These are phyloP conservation scores for Callyntrura guangdongensis DNA, from an alignment of 2,888 invertebrate genomes.

Conservation along the genomic window DNA sequence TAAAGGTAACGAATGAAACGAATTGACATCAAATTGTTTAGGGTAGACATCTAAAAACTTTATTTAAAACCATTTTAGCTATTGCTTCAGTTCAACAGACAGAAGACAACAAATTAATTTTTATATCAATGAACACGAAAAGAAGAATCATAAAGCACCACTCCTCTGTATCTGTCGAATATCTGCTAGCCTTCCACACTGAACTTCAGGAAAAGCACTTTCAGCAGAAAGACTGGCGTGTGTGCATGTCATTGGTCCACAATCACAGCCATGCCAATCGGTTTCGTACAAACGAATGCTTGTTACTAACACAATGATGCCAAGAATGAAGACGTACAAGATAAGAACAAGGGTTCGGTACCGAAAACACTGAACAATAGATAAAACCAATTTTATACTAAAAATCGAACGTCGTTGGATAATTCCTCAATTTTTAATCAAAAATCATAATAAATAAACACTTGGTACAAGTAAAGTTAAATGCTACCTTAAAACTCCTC, in stretches of 20 bases:
- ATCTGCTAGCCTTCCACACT: not conserved
- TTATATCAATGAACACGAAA: too few relatives aligned
- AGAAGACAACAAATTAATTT: too few relatives aligned
- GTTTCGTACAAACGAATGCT: not conserved
- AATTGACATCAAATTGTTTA: too few relatives aligned
- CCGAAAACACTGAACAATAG: slow-evolving; percentile 14
- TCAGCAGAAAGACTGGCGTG: not conserved
- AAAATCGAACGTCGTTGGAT: too few relatives aligned
- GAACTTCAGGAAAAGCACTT: not conserved
- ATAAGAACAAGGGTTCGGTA: not conserved
- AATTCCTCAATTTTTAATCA: too few relatives aligned
- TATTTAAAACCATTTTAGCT: too few relatives aligned
- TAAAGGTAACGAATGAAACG: too few relatives aligned
- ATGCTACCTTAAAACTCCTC: slow-evolving; percentile 35
- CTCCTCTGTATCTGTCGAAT: not conserved
- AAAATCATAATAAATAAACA: too few relatives aligned
- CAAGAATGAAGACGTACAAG: not conserved
- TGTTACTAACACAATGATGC: not conserved
- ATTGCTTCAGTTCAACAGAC: too few relatives aligned
- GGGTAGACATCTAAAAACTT: too few relatives aligned
- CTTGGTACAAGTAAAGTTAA: too few relatives aligned
- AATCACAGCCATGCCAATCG: slow-evolving; percentile 13
- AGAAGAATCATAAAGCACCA: too few relatives aligned
- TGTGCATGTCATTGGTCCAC: slow-evolving; percentile 8
- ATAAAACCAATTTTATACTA: not conserved